A percentile compares a stretch with the other conserved stretches of the same genome.
Conservation (phyloP, 2,888 invertebrate genomes). For the Drosophila aldrichi region DNA sequence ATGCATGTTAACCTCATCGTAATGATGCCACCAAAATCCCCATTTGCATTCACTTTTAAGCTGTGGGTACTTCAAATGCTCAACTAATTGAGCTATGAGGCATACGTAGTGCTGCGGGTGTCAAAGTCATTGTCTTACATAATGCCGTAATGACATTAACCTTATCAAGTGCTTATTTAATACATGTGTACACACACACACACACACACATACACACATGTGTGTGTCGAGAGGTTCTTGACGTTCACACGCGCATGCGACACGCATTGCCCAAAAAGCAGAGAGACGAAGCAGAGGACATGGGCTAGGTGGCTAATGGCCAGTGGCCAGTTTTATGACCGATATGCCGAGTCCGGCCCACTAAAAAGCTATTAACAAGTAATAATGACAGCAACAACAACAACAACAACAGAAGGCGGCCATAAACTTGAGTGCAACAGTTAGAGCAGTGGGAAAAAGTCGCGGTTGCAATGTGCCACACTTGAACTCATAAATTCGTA, state of each 20-base stretch:
- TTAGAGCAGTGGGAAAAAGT: conserved; percentile 52
- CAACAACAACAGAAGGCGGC: conserved; percentile 21
- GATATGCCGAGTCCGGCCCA: conserved; percentile 55
- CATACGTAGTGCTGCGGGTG: conserved; percentile 61
- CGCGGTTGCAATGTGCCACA: conserved; percentile 73
- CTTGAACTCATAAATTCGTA: conserved; percentile 80
- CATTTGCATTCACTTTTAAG: neutral
- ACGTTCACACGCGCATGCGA: conserved; percentile 64
- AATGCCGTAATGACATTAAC: conserved; percentile 74
- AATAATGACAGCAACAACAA: conserved; percentile 69
- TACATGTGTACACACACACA: neutral
- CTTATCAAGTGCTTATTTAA: conserved; percentile 55
- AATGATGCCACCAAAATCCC: no score
- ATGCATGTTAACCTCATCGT: neutral
- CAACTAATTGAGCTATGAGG: conserved; percentile 42
- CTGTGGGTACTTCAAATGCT: neutral
- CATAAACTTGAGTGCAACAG: conserved; percentile 43
- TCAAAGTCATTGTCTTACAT: conserved; percentile 71
- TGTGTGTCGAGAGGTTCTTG: conserved; percentile 65
- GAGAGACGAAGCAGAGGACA: neutral
- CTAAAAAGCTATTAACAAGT: conserved; percentile 77
- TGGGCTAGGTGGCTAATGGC: neutral
- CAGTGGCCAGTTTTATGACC: conserved; percentile 64
- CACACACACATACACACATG: no score
- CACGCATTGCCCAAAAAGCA: conserved; percentile 32